Conservation (phyloP, 2,113 vertebrate genomes). For the Epinephelus cyanopodus region DNA sequence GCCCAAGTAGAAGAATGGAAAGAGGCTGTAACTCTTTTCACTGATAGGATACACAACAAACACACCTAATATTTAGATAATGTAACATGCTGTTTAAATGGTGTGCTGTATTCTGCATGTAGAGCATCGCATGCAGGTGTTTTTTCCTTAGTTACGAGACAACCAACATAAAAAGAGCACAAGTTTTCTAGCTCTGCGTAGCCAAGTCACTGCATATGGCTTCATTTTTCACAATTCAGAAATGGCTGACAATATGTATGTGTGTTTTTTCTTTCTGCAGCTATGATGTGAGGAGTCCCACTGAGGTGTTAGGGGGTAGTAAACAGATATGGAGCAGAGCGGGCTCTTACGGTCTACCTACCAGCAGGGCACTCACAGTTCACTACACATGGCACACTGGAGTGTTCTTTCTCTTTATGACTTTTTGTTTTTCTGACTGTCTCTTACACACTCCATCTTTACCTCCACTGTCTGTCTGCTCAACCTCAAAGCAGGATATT, state of each 20-base stretch:
- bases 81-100: constrained; percentile 1
- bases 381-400: constrained; percentile 59
- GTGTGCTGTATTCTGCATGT: not conserved
- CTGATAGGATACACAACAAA: not conserved
- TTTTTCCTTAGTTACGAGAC: not conserved
- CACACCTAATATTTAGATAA: not conserved
- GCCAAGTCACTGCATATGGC: not conserved
- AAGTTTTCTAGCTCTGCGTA: not conserved
- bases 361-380: constrained; percentile 72
- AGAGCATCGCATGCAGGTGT: constrained; percentile 14
- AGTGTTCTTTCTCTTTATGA: constrained; percentile 52
- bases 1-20: not conserved
- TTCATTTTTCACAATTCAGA: constrained; percentile 26
- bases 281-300: constrained; percentile 49
- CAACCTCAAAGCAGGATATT: not conserved
- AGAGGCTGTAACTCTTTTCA: not conserved
- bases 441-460: constrained; percentile 21
- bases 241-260: not conserved
- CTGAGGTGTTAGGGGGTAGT: constrained; percentile 57
- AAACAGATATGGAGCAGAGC: constrained; percentile 75
- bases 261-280: constrained; percentile 10
- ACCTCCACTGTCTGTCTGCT: constrained; percentile 6
- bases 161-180: not conserved
- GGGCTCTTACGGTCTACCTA: constrained; percentile 67
- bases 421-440: constrained; percentile 27